phyloP scores from a whole-genome alignment of 1,140 invertebrate genomes.

The Drosophila albomicans region DNA sequence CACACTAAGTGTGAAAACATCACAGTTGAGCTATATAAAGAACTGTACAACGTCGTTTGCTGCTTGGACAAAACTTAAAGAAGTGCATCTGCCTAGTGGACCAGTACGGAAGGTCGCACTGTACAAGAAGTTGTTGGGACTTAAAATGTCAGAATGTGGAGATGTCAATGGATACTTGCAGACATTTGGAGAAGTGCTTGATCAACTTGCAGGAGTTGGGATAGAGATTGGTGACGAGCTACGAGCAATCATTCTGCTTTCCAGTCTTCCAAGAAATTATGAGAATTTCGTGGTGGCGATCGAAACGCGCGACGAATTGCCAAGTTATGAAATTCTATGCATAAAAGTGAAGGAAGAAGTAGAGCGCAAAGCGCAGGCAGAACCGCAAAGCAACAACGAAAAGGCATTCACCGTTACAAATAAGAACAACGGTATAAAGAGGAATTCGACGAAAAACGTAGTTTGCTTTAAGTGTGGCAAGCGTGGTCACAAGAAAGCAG shows the following conservation, averaged over 20 bases:
- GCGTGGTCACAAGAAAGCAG: too few relatives aligned
- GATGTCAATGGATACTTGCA: slow-evolving; percentile 2
- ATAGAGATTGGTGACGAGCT: slow-evolving; percentile 18
- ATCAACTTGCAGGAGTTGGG: slow-evolving; percentile 16
- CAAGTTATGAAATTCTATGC: too few relatives aligned
- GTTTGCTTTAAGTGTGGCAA: too few relatives aligned
- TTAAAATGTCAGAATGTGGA: too few relatives aligned
- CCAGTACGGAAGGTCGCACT: slow-evolving; percentile 13
- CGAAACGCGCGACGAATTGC: too few relatives aligned
- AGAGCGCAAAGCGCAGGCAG: slow-evolving; percentile 1
- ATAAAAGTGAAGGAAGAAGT: slow-evolving; percentile 8
- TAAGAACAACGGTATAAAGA: neutral
- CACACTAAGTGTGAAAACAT: too few relatives aligned
- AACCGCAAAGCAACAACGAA: too few relatives aligned
- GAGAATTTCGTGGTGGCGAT: too few relatives aligned
- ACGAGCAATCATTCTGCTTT: slow-evolving; percentile 13
- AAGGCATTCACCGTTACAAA: neutral
- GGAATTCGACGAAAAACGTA: too few relatives aligned
- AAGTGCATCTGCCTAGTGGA: slow-evolving; percentile 24
- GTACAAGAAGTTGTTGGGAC: slow-evolving; percentile 19
- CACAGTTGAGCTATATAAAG: too few relatives aligned
- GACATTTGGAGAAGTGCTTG: slow-evolving; percentile 7
- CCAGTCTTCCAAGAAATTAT: neutral
- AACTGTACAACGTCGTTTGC: neutral
- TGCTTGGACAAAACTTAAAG: slow-evolving; percentile 10